Evolutionary conservation across 2,113 vertebrate genomes (phyloP).

Genomic region (Mobula hypostoma): DNA sequence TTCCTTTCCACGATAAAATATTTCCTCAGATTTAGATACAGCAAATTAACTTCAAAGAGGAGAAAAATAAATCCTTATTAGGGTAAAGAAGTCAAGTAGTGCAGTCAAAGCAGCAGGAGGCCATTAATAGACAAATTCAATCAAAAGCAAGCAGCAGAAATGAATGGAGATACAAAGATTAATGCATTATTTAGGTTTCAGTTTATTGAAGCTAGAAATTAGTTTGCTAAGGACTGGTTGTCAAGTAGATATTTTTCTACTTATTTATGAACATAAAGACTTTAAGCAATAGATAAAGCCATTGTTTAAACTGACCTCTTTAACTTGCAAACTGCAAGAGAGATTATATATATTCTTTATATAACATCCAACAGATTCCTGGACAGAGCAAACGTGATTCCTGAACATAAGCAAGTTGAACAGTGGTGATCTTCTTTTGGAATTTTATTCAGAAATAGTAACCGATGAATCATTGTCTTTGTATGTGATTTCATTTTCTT

Average conservation of each 20-base stretch:
- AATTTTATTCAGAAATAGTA: neutral
- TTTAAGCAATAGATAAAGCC: neutral
- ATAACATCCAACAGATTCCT: neutral
- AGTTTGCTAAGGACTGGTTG: neutral
- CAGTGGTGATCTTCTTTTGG: neutral
- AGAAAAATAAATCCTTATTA: neutral
- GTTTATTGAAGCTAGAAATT: conserved; percentile 31
- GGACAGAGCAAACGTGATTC: neutral
- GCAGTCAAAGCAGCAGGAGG: neutral
- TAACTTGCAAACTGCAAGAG: neutral
- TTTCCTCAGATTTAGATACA: neutral
- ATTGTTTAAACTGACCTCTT: neutral
- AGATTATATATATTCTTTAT: neutral
- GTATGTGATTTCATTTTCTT: neutral
- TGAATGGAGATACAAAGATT: neutral
- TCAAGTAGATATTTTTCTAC: neutral
- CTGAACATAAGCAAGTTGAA: neutral
- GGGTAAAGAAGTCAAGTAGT: neutral
- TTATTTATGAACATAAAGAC: neutral
- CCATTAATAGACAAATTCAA: neutral
- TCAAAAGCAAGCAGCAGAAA: neutral
- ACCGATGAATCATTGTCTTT: neutral
- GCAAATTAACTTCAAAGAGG: neutral
- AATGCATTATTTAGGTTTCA: conserved; percentile 21
- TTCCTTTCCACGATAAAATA: neutral